Evolutionary conservation across 2,113 vertebrate species (phyloP).

Genomic region (Notechis scutatus): DNA sequence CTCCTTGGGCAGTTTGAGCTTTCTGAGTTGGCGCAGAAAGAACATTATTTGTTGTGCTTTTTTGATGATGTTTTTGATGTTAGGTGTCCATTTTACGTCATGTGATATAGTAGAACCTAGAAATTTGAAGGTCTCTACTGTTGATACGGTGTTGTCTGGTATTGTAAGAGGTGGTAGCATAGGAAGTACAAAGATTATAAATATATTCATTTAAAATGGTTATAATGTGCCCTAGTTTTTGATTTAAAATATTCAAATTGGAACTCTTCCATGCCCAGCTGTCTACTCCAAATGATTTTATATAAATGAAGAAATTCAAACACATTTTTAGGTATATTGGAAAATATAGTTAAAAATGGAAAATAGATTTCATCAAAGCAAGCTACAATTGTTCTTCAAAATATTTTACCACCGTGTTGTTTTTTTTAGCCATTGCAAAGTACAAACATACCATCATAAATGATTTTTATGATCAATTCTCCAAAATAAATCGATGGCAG

Average conservation of each 20-base stretch:
- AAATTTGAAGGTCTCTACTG: no score
- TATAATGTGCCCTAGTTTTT: background rate
- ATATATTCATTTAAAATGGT: background rate
- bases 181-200: background rate
- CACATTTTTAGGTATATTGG: background rate
- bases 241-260: background rate
- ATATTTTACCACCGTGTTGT: background rate
- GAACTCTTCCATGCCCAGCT: background rate
- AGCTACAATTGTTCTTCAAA: background rate
- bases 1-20: no score
- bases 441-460: background rate
- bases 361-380: background rate
- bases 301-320: background rate
- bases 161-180: no score
- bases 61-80: no score
- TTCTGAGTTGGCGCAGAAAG: no score
- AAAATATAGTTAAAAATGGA: background rate
- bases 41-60: no score
- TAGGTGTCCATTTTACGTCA: no score
- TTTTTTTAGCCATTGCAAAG: background rate
- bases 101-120: no score
- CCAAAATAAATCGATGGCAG: background rate
- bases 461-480: background rate
- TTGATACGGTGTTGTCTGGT: no score
- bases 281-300: background rate